Base-by-base conservation (phyloP, 2,797 vertebrate species). In the Lutra lutra region DNA sequence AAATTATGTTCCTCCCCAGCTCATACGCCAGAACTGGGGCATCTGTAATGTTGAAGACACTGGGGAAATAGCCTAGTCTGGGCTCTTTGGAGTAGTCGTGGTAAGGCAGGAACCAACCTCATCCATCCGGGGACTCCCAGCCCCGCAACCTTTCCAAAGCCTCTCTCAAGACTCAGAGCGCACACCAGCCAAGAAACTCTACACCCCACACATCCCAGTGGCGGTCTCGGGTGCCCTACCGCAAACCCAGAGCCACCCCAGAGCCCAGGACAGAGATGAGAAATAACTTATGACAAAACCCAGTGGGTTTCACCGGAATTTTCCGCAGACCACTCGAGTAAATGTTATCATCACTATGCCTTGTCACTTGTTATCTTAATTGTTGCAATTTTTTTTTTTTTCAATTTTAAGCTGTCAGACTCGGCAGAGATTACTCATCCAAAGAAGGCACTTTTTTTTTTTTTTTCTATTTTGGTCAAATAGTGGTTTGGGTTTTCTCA, bases 401-500 rank as follows among this genome's bases (percentile, higher is more conserved):
- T 35, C 15, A 18, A 20, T 89, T 70, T 86, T 66, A 86, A 95
- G 62, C 82, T 84, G 86, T 95, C 89, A 75, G 35, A 92, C 35
- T 78, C 8, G 54, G 90, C 88, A 95, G 91, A 75, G 78, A 89
- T 96, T 91, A 96, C 86, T 96, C 92, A 96, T 84, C 40, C n/a
- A 48, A 86, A 96, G 79, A 80, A 73, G 77, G 51, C 48, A 62
- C 15, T 21, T 18, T 43, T 46, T 38, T 43, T 43, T 48, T 29
- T 20, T 78, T 72, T 86, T 78, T 38, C 93, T 95, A 85, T 95
- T 96, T 92, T 94, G 84, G 91, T 96, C 83, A 91, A 86, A 75
- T 32, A 77, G 96, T 86, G 88, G 73, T 84, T 95, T 92, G 94
- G n/a, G 43, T 78, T 96, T 96, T n/a, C 86, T 96, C 32, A 83